Evolutionary conservation across 2,113 vertebrate species (phyloP), one percentile per base, ranked within the genome.

Genomic region (Balaeniceps rex): DNA sequence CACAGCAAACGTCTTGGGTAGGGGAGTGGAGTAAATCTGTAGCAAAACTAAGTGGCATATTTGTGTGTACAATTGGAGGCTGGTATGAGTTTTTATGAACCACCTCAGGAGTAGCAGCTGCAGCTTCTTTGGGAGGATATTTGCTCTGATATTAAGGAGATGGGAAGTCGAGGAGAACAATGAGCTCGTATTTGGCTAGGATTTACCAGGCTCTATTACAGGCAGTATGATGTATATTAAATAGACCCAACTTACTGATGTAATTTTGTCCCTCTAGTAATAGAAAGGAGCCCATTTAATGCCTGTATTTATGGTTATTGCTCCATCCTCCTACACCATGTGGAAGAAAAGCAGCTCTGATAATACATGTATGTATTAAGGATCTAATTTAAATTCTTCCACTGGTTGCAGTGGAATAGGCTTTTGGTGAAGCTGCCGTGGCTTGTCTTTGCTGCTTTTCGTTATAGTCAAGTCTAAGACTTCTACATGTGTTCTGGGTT

Each of bases 81-180:
- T 88, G 70, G 74, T 74, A 6, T 71, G 69, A 88, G 74, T 78
- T 83, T 92, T 91, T 92, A 66, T 49, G 81, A 94, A 85, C 83
- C 46, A 89, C 55, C 81, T 91, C 66, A 91, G 78, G 34, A 95
- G 63, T 3, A 83, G 84, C 82, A 93, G 95, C 94, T 96, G 91
- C 87, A 94, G 78, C 40, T 88, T 93, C 94, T 76, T 90, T 90
- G 71, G 64, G 71, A 91, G 54, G 63, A 61, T 87, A 52, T 96
- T 97, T 96, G 42, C 78, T 91, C 23, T 91, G 87, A 79, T 91
- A 91, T 93, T 94, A 91, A 89, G 66, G 42, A 51, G 42, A 91
- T 77, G 75, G 81, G 42, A 93, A 91, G 91, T 90, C 0, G 24
- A 80, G 65, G 57, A 86, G 84, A 95, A 88, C 74, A 81, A 87